phyloP scores from a whole-genome alignment of 2,888 invertebrate species.

The Hedya salicella region DNA sequence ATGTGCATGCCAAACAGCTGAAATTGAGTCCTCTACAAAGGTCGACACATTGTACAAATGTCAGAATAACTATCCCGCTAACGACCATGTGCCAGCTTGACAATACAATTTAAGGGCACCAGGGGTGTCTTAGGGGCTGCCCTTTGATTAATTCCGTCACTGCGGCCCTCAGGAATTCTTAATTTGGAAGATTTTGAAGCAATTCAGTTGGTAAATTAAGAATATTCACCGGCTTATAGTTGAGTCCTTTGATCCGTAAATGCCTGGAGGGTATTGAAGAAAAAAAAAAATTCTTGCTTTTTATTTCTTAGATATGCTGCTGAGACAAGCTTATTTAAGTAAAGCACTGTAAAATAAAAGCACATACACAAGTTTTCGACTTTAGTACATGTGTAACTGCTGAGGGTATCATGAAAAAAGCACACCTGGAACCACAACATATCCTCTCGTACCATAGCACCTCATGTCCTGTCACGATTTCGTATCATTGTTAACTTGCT shows the following conservation, averaged over 20 bases:
- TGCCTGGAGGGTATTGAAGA: neutral
- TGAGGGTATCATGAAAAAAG: too few relatives aligned
- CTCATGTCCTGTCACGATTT: too few relatives aligned
- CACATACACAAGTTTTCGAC: too few relatives aligned
- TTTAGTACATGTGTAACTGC: too few relatives aligned
- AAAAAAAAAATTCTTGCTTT: neutral
- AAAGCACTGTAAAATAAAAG: too few relatives aligned
- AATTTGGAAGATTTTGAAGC: constrained; percentile 34
- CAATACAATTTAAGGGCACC: constrained; percentile 44
- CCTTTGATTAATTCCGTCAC: constrained; percentile 39
- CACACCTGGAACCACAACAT: too few relatives aligned
- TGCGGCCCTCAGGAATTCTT: constrained; percentile 39
- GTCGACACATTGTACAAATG: constrained; percentile 44
- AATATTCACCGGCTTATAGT: constrained; percentile 22
- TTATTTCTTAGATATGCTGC: neutral
- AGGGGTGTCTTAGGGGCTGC: constrained; percentile 40
- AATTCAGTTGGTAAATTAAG: constrained; percentile 38
- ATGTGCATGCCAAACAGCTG: constrained; percentile 24
- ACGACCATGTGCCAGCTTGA: constrained; percentile 42
- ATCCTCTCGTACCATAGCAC: too few relatives aligned
- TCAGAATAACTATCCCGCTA: constrained; percentile 43
- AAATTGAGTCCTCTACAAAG: constrained; percentile 39
- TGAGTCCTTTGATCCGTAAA: constrained; percentile 17
- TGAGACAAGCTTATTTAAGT: neutral
- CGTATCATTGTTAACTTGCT: too few relatives aligned